These are phyloP conservation scores for Palythoa grandiflora DNA, from an alignment of 92 coral and sea anemone genomes.

Conservation along the genomic window DNA sequence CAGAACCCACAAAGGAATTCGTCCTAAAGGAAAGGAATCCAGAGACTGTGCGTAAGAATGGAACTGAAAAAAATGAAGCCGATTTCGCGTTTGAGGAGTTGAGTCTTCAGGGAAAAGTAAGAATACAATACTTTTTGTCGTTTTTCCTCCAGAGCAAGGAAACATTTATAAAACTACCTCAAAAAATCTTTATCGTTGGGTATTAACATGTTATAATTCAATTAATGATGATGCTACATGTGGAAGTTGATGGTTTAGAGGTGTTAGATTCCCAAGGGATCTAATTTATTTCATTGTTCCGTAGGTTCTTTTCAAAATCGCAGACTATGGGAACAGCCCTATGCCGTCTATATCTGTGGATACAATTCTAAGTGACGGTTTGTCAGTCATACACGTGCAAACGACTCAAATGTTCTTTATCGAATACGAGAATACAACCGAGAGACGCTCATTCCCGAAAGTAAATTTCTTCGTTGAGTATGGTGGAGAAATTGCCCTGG, in stretches of 20 bases:
- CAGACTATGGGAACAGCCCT: slow-evolving; percentile 28
- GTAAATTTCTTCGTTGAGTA: slow-evolving; percentile 66
- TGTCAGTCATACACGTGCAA: slow-evolving; percentile 61
- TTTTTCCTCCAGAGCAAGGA: neutral
- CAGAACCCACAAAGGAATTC: slow-evolving; percentile 64
- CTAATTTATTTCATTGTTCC: neutral
- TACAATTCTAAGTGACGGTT: slow-evolving; percentile 64
- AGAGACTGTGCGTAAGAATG: slow-evolving; percentile 53
- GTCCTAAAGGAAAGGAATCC: slow-evolving; percentile 69
- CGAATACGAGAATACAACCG: slow-evolving; percentile 69
- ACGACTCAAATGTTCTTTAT: slow-evolving; percentile 66
- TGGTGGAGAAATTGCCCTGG: slow-evolving; percentile 61
- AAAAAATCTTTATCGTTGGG: too few species aligned
- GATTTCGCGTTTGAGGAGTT: slow-evolving; percentile 71
- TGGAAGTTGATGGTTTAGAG: neutral
- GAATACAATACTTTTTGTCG: neutral
- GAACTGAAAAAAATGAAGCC: slow-evolving; percentile 61
- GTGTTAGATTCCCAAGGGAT: neutral
- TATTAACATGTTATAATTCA: neutral
- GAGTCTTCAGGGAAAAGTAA: slow-evolving; percentile 65
- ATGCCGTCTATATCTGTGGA: slow-evolving; percentile 52
- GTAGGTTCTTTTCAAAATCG: slow-evolving; percentile 64
- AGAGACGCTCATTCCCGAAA: slow-evolving; percentile 68
- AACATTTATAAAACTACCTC: neutral
- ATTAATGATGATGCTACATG: neutral